These are phyloP conservation scores for Pelobates cultripes DNA, from an alignment of 2,797 vertebrate genomes.

Conservation along the genomic window DNA sequence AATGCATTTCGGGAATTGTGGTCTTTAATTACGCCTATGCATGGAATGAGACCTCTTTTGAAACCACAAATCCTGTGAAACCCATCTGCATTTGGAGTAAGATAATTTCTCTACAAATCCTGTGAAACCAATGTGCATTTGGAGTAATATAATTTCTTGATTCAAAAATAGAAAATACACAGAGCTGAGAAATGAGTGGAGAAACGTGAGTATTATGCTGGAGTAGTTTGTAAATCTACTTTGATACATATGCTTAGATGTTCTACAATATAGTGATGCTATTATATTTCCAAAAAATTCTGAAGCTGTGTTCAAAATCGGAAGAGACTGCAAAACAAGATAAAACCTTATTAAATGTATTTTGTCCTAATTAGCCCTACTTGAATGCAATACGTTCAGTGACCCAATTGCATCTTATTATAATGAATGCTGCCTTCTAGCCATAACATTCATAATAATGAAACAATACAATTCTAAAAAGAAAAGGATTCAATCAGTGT, in stretches of 20 bases:
- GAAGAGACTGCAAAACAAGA: neutral
- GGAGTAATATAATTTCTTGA: neutral
- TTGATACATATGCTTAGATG: neutral
- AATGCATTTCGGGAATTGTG: conserved; percentile 59
- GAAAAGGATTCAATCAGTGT: no score
- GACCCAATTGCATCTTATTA: no score
- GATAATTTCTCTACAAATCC: conserved; percentile 60
- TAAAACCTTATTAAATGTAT: neutral
- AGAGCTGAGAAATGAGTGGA: conserved; percentile 69
- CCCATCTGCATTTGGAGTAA: no score
- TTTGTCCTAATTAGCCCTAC: no score
- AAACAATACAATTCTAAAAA: no score
- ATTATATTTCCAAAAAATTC: neutral
- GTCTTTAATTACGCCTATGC: conserved; percentile 35
- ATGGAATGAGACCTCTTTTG: accelerated
- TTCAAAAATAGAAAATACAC: accelerated
- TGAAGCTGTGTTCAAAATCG: no score
- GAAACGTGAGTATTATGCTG: conserved; percentile 76
- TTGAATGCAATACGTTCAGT: no score
- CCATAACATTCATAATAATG: no score
- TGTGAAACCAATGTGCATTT: neutral
- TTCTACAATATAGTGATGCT: neutral
- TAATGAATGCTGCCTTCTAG: no score
- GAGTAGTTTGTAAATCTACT: neutral
- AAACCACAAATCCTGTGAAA: conserved; percentile 44